Evolutionary conservation across 2,797 vertebrate genomes (phyloP), one percentile per base, ranked within the genome.

Genomic region (Thaleichthys pacificus): DNA sequence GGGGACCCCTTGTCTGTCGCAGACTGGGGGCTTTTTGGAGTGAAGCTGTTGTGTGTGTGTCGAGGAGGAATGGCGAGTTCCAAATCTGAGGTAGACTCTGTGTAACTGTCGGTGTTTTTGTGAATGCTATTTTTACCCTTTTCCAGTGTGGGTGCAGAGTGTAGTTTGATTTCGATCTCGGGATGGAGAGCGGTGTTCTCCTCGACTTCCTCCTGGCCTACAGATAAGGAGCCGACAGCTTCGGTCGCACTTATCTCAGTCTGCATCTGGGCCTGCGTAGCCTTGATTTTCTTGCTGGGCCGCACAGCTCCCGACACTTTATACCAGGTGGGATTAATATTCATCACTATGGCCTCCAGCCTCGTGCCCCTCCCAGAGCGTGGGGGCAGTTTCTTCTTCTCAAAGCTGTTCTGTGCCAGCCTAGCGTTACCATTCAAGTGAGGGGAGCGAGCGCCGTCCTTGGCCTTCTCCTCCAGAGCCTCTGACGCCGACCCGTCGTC

Each of bases 261-360:
- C 56, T 38, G 17, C 26, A 51, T 35, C 66, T 68, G 73, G 54
- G 74, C 47, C 61, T 80, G 73, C 66, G 82, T 79, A 74, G 80
- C 66, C 6, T 71, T 77, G 32, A 72, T 47, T 79, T 85, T 88
- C 54, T 86, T 90, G 73, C 19, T 78, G 60, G 86, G 61, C 60
- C 82, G 83, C 49, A 88, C 75, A 24, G 82, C 75, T 72, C 81
- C 82, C 3, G 86, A 87, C n/a, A 86, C 83, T 84, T 86, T 92
- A 77, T 84, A 90, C 75, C 89, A 84, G 63, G 78, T 83, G 15
- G 93, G 92, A 66, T 89, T 88, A 14, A 94, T 91, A 85, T 92
- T 91, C 88, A 93, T 93, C 51, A 93, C 92, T 61, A 94, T 91
- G 21, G 93, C 85, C 69, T 90, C 92, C 66, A 93, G 84, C 7